A percentile compares a stretch with the other conserved stretches of the same genome.
phyloP scores from a whole-genome alignment of 2,113 vertebrate genomes.

The Meleagris gallopavo region DNA sequence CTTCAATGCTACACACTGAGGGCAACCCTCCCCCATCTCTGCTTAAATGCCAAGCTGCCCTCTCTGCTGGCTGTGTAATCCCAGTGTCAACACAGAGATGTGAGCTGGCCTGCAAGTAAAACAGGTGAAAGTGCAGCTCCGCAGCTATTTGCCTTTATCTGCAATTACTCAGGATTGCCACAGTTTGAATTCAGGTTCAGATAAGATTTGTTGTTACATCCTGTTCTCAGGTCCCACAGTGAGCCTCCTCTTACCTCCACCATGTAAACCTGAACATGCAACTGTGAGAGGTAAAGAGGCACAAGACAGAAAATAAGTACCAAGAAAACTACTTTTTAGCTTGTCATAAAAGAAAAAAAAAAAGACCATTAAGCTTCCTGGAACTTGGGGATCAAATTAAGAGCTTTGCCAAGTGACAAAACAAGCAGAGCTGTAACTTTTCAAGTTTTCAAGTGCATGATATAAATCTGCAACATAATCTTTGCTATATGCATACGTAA shows the following conservation, averaged over 20 bases:
- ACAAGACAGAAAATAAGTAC: neutral
- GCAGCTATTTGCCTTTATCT: neutral
- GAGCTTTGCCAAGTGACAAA: neutral
- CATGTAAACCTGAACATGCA: neutral
- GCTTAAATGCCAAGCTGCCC: neutral
- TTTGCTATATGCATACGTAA: neutral
- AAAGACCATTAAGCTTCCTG: neutral
- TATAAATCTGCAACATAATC: neutral
- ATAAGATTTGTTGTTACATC: neutral
- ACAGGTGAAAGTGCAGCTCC: constrained; percentile 50
- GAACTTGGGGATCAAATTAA: neutral
- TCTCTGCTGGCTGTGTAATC: neutral
- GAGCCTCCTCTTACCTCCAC: neutral
- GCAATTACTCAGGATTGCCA: neutral
- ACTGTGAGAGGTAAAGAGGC: neutral
- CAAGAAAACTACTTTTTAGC: neutral
- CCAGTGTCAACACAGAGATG: constrained; percentile 38
- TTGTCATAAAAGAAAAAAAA: neutral
- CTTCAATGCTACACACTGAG: constrained; percentile 1
- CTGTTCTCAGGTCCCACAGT: neutral
- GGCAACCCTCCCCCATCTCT: neutral
- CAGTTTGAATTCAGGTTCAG: neutral
- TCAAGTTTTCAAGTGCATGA: neutral
- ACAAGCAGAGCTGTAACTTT: accelerated
- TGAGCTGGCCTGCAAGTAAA: neutral